Conservation (phyloP, 2,888 invertebrate genomes). For the Macrophya alboannulata region DNA sequence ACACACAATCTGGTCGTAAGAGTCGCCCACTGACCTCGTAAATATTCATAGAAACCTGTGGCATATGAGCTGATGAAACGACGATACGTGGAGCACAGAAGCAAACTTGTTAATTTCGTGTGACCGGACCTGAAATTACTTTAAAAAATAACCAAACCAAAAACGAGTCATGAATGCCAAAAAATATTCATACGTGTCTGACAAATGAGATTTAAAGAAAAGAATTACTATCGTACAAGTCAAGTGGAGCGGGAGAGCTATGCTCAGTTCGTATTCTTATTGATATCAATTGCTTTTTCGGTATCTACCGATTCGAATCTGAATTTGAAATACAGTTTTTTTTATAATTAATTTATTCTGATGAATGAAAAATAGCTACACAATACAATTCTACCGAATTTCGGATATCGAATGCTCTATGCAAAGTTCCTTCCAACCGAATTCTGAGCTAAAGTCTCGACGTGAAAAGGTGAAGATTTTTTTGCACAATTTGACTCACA, state of each 20-base stretch:
- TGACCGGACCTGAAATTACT: conserved; percentile 33
- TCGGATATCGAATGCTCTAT: no score
- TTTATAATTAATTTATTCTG: no score
- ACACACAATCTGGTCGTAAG: not conserved
- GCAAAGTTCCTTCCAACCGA: no score
- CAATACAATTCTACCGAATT: no score
- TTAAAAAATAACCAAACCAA: conserved; percentile 29
- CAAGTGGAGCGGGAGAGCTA: not conserved
- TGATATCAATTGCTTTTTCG: no score
- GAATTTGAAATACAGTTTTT: not conserved
- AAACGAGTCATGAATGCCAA: not conserved
- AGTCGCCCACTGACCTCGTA: conserved; percentile 8
- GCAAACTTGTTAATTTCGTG: conserved; percentile 51
- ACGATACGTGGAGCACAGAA: conserved; percentile 25
- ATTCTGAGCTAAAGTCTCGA: no score
- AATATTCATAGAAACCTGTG: conserved; percentile 42
- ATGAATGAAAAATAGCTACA: no score
- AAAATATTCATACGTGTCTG: not conserved
- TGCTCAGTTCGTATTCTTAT: not conserved
- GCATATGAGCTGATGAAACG: conserved; percentile 15
- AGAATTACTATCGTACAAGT: not conserved
- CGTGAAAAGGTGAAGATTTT: no score
- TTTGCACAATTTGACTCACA: not conserved
- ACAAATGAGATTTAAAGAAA: conserved; percentile 27
- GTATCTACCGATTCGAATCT: not conserved